Base-by-base conservation (phyloP, 2,888 invertebrate genomes). In the Myopa tessellatipennis region DNA sequence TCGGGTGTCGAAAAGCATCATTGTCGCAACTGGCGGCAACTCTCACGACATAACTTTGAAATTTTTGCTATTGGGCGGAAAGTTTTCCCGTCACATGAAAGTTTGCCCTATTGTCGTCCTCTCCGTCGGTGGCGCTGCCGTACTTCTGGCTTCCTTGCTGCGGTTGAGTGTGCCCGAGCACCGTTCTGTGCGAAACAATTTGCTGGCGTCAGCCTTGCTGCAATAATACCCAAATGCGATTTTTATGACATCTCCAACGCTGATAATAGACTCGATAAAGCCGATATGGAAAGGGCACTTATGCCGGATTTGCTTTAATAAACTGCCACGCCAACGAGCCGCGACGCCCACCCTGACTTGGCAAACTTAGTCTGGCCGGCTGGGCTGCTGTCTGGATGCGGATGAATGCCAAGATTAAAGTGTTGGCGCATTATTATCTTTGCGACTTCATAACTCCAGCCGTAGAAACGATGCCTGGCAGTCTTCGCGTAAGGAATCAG, bases 361-460 rank as follows among this genome's bases (percentile, higher is more conserved):
- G 79, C 78, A 78, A 78, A 26, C 26, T 26, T 26, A 26, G 26
- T 26, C 26, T 26, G 26, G 26, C 26, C 1, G 26, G 26, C 26
- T 40, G 63, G 63, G 76, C 45, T 61, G 55, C 71, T 76, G 78
- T 69, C 77, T 77, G 77, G 80, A 80, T 83, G 85, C 86, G 85
- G 85, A 83, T 85, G 82, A 84, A 84, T 85, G 87, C 87, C 87
- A 86, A 87, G 82, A 83, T 84, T 83, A 84, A 87, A 88, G 88
- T 88, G 88, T 87, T 87, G 86, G 85, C 83, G 83, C 85, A 88
- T 88, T 87, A 88, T 88, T 87, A 88, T 88, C 86, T 83, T 84
- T 85, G 84, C 83, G 86, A 87, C 85, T 88, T 88, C 85, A 88
- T 88, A 87, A 85, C 84, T 87, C 80, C 78, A 65, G 14, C 75